Evolutionary conservation across 1,140 invertebrate genomes (phyloP), one percentile per base, ranked within the genome.

Genomic region (Solen grandis): DNA sequence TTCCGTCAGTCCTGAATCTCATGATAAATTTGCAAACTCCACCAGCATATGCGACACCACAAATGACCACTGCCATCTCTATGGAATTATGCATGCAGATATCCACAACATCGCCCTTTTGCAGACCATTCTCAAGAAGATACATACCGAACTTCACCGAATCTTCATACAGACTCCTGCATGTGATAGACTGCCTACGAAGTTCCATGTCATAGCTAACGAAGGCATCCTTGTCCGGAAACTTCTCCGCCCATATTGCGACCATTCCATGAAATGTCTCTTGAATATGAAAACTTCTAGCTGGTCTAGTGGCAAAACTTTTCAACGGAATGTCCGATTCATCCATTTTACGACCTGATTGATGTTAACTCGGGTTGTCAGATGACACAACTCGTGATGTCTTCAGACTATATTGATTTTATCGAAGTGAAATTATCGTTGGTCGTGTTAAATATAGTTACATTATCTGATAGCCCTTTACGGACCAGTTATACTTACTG

Each of bases 1-100:
- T 75, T 46, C 72, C 74, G 22, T 65, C 74, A 5, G n/a, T n/a
- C 25, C 19, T 54, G 25, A 8, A 10, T 33, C 29, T 16, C 2
- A 22, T 35, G 19, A n/a, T 31, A 19, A 0, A 76, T 5, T 29
- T 33, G 25, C 57, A 50, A 10, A 75, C 38, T 5, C 59, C 74
- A 22, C 74, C 74, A 8, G 74, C 60, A 52, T 66, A 25, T 16
- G 27, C n/a, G 14, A 66, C 29, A 2, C 46, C 74, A 36, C 65
- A 25, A 14, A 41, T 55, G n/a, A 41, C 5, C 4, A 55, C 22
- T 10, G 55, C 27, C 60, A 66, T 66, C 5, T 66, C 27, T 5
- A 76, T 19, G n/a, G 60, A 76, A n/a, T 76, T 76, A 2, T 55
- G 52, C 62, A 57, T 66, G 16, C 60, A 65, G 14, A 76, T 14